A percentile compares a stretch with the other conserved stretches of the same genome.
These are phyloP conservation scores for Xiphophorus hellerii DNA, from an alignment of 2,113 vertebrate genomes.

Conservation along the genomic window DNA sequence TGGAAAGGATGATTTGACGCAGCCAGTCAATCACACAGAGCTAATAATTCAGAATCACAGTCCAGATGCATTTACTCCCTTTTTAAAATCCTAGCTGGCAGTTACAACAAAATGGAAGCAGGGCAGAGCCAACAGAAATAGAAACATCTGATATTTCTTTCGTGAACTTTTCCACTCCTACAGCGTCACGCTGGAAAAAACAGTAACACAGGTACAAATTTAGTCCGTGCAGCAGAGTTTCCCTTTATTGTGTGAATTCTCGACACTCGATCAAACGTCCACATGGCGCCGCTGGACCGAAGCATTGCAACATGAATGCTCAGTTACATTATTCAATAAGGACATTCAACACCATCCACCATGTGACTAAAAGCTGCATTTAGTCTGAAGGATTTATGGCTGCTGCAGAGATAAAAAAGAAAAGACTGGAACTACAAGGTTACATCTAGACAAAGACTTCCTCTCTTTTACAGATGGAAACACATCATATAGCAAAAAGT, in stretches of 20 bases:
- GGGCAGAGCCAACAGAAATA: constrained; percentile 60
- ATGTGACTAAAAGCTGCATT: background rate
- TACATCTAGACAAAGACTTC: background rate
- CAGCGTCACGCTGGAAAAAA: constrained; percentile 49
- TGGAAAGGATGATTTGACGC: background rate
- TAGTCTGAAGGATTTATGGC: background rate
- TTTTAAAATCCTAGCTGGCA: constrained; percentile 51
- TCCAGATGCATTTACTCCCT: constrained; percentile 13
- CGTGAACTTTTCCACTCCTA: constrained; percentile 69
- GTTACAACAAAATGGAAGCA: constrained; percentile 54
- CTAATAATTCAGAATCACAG: background rate
- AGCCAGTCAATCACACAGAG: background rate
- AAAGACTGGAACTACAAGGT: background rate
- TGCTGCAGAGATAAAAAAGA: constrained; percentile 2
- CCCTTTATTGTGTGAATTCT: background rate
- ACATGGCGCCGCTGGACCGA: background rate
- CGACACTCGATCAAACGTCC: background rate
- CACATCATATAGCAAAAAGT: background rate
- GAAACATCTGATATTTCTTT: constrained; percentile 69
- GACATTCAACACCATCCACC: background rate
- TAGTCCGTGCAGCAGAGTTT: constrained; percentile 3
- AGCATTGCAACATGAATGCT: background rate
- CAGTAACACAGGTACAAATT: constrained; percentile 46
- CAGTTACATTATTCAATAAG: background rate
- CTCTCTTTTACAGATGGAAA: background rate